These are phyloP conservation scores for Chondrosia reniformis DNA, from an alignment of 37 sponge, comb jelly and placozoan genomes.

Conservation along the genomic window DNA sequence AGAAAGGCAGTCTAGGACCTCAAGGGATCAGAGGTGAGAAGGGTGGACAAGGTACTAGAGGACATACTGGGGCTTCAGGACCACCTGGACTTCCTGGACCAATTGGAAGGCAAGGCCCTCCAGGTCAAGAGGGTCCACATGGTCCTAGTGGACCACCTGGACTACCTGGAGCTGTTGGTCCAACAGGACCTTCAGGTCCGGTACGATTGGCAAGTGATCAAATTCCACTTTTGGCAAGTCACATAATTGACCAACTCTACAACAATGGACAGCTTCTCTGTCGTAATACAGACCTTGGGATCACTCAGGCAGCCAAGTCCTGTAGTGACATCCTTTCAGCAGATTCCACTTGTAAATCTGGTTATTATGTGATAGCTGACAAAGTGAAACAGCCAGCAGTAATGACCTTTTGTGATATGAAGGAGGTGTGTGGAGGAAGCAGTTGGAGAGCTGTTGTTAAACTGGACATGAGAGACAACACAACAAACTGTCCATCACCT, in stretches of 20 bases:
- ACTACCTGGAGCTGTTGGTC: no score
- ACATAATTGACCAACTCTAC: no score
- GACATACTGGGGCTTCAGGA: not conserved
- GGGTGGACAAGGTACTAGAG: not conserved
- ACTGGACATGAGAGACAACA: not conserved
- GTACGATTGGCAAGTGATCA: no score
- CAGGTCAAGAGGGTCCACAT: not conserved
- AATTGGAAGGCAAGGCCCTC: no score
- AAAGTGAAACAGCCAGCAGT: not conserved
- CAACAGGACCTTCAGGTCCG: no score
- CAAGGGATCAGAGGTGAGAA: no score
- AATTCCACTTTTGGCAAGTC: no score
- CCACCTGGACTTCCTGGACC: no score
- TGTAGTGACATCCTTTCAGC: not conserved
- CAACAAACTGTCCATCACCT: not conserved
- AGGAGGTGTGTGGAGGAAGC: not conserved
- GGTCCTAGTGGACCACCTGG: no score
- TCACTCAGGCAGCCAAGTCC: not conserved
- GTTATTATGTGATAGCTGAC: not conserved
- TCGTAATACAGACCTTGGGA: no score
- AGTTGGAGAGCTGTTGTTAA: not conserved
- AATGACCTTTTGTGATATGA: not conserved
- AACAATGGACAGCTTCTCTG: no score
- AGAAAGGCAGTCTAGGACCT: no score
- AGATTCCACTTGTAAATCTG: not conserved